Evolutionary conservation across 2,888 invertebrate genomes (phyloP), one percentile per base, ranked within the genome.

Genomic region (Dicyrtoma fusca): DNA sequence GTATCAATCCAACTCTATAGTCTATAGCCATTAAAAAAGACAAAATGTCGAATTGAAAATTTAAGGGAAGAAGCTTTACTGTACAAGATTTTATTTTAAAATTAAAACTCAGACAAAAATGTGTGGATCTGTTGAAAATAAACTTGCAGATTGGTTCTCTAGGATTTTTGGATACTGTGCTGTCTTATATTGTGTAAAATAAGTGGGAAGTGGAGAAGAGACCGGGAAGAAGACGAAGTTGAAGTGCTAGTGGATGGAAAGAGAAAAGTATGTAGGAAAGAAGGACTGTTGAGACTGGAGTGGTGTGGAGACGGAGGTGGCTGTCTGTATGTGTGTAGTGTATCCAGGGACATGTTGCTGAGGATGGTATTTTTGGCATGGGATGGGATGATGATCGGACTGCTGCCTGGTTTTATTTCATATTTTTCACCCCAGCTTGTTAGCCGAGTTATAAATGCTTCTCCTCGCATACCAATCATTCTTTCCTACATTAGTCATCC

Each of bases 401-500:
- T 59, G 59, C 23, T 10, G 4, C 34, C 34, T 34, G 34, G 21
- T 51, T 69, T 49, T 51, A 49, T 65, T 66, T 26, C 57, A 55
- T 57, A 55, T 23, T 69, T 57, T 45, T 44, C 25, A 19, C 45
- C 25, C 55, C 42, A 19, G 26, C 62, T 77, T 73, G 77, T 77
- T 77, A 77, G 74, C 34, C 63, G 17, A 59, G 75, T 73, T 77
- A 77, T 77, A 73, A 77, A 76, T 77, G 77, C 72, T 74, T 76
- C 70, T 69, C 64, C 59, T 72, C 62, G 73, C 76, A 77, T 77
- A 76, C 77, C 77, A 71, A 77, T 76, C 77, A 77, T 77, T 77
- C 77, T 76, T 76, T 71, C 75, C 75, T 75, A 74, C 75, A 75
- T 77, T 77, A 77, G 72, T 77, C 77, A 77, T 77, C 74, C 70